A percentile compares a stretch with the other conserved stretches of the same genome.
Evolutionary conservation across 2,797 vertebrate species (phyloP).

Genomic region (Champsocephalus esox): DNA sequence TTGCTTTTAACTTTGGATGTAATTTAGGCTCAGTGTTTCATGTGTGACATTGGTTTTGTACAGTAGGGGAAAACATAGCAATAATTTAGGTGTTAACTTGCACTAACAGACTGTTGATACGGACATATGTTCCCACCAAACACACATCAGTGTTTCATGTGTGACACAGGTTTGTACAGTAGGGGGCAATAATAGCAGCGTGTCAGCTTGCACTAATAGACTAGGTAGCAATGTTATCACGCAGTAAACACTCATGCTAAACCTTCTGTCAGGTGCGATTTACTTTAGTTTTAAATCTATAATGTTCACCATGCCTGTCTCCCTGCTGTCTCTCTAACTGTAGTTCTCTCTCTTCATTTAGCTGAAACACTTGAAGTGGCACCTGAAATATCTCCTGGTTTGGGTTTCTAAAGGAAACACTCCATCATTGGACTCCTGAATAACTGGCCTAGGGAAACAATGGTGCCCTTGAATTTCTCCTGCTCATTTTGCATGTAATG

Average conservation of each 20-base stretch:
- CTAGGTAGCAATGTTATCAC: background rate
- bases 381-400: slow-evolving; percentile 71
- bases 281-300: slow-evolving; percentile 7
- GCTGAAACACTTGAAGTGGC: slow-evolving; percentile 52
- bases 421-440: slow-evolving; percentile 64
- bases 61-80: slow-evolving; percentile 24
- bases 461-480: slow-evolving; percentile 81
- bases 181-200: slow-evolving; percentile 25
- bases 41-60: slow-evolving; percentile 24
- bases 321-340: slow-evolving; percentile 23
- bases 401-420: slow-evolving; percentile 78
- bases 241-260: background rate
- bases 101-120: background rate
- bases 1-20: slow-evolving; percentile 2
- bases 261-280: background rate
- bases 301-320: slow-evolving; percentile 14
- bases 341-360: slow-evolving; percentile 35
- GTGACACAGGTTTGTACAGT: slow-evolving; percentile 17
- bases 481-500: slow-evolving; percentile 79
- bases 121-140: background rate
- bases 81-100: slow-evolving; percentile 16
- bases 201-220: slow-evolving; percentile 2
- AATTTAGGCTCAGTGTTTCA: background rate
- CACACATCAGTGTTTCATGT: background rate
- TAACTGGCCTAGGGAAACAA: slow-evolving; percentile 73